Base-by-base conservation (phyloP, 2,113 vertebrate genomes). In the Pluvianellus socialis region DNA sequence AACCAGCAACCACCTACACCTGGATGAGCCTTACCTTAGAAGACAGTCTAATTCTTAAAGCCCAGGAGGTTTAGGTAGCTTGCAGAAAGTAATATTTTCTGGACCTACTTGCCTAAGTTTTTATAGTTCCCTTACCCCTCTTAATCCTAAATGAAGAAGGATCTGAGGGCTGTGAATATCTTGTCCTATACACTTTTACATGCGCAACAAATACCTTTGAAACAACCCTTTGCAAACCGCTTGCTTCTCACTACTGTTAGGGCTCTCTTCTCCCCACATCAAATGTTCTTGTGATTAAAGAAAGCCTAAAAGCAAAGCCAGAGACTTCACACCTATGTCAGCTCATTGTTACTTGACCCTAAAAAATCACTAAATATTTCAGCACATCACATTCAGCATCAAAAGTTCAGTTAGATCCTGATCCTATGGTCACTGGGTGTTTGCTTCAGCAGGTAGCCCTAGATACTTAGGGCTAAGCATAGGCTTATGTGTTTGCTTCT, bases 131-230 rank as follows among this genome's bases (percentile, higher is more conserved):
- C 18, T 38, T n/a, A 32, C 1, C 2, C 12, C 12, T 52, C 23
- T 42, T 21, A 74, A n/a, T 26, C 24, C 32, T 52, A 21, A 52
- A 79, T 4, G 20, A 68, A 67, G 47, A 23, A 75, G 18, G 30
- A 8, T 79, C n/a, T 56, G 23, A 49, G 49, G 35, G 22, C 28
- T 61, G 26, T 65, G 38, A 66, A 23, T 30, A 20, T 20, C 58
- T 59, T 38, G 18, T 71, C 76, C 47, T 26, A 0, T 5, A 16
- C 0, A 9, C 59, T 74, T 80, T 76, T 1, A 32, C 0, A 3
- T 3, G 5, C 8, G 15, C 19, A 52, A 49, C 24, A 22, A 66
- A 61, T 32, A 33, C 7, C 49, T 35, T 63, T 49, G 62, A 50
- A 83, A 56, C 30, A 65, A 20, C 10, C 27, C 17, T 44, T 38